Conservation (phyloP, 2,888 invertebrate species). For the Leucoptera coffeella region DNA sequence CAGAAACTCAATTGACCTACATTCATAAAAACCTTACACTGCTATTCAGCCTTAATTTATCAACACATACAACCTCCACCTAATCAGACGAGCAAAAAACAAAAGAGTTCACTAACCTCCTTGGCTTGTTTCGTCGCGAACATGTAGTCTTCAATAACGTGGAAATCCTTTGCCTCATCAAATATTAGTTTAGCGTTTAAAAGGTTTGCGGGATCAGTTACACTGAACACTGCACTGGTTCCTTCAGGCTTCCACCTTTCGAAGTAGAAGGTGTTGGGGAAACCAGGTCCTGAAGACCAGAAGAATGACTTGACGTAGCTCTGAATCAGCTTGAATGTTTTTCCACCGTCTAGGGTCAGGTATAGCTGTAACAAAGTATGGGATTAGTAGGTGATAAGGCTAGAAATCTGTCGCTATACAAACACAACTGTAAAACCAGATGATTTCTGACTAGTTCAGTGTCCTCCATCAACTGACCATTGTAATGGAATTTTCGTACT, state of each 20-base stretch:
- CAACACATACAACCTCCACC: too few species aligned
- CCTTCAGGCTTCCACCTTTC: constrained; percentile 60
- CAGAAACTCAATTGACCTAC: too few species aligned
- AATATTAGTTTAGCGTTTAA: constrained; percentile 51
- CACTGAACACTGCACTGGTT: constrained; percentile 67
- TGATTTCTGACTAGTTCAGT: too few species aligned
- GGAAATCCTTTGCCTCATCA: constrained; percentile 72
- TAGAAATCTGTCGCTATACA: too few species aligned
- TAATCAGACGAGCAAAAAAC: too few species aligned
- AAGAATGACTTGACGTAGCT: constrained; percentile 72
- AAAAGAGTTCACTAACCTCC: constrained; percentile 52
- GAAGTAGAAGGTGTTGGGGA: constrained; percentile 54
- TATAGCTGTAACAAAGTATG: constrained; percentile 56
- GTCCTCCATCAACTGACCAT: too few species aligned
- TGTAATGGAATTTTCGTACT: too few species aligned
- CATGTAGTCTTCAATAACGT: constrained; percentile 77
- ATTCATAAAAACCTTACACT: too few species aligned
- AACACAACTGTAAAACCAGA: too few species aligned
- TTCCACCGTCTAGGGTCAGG: constrained; percentile 69
- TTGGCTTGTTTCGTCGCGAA: constrained; percentile 68
- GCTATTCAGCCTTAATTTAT: too few species aligned
- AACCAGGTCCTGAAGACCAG: constrained; percentile 57
- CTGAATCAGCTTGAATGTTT: constrained; percentile 62
- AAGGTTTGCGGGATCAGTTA: constrained; percentile 39
- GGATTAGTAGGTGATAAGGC: too few species aligned